Evolutionary conservation across 2,797 vertebrate genomes (phyloP).

Genomic region (Lacerta bilineata): DNA sequence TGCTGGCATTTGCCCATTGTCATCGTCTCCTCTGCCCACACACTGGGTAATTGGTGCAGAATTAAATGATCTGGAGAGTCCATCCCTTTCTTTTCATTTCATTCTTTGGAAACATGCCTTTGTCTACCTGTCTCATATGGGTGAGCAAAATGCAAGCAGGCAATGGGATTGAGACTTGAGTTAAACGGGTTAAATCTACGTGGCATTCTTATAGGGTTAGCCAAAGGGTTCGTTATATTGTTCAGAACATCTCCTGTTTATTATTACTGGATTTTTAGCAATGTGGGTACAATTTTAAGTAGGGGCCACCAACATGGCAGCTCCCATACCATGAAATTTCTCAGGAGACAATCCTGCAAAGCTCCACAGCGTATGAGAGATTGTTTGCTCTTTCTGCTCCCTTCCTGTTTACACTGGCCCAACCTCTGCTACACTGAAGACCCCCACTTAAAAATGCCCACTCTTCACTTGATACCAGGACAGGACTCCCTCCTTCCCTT

Average conservation of each 20-base stretch:
- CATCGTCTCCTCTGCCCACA: constrained; percentile 67
- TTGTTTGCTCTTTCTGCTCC: too few species aligned
- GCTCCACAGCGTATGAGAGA: too few species aligned
- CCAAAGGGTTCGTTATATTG: neutral
- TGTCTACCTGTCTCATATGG: constrained; percentile 12
- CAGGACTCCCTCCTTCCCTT: too few species aligned
- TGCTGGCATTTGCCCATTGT: constrained; percentile 58
- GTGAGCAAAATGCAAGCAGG: neutral
- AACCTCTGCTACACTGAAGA: too few species aligned
- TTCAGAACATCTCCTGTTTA: neutral
- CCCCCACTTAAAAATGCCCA: too few species aligned
- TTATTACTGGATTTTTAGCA: too few species aligned
- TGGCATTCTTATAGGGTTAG: neutral
- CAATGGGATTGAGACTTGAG: constrained; percentile 6
- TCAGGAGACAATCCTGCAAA: too few species aligned
- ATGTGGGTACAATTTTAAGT: too few species aligned
- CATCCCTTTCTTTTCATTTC: constrained; percentile 44
- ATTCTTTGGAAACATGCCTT: neutral
- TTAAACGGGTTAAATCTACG: neutral
- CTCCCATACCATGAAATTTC: too few species aligned
- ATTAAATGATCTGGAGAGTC: constrained; percentile 45
- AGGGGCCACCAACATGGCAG: too few species aligned
- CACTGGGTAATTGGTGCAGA: constrained; percentile 64
- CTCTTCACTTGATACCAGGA: too few species aligned
- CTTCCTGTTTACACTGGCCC: too few species aligned